phyloP scores from a whole-genome alignment of 2,113 vertebrate genomes.

The Chroicocephalus ridibundus region DNA sequence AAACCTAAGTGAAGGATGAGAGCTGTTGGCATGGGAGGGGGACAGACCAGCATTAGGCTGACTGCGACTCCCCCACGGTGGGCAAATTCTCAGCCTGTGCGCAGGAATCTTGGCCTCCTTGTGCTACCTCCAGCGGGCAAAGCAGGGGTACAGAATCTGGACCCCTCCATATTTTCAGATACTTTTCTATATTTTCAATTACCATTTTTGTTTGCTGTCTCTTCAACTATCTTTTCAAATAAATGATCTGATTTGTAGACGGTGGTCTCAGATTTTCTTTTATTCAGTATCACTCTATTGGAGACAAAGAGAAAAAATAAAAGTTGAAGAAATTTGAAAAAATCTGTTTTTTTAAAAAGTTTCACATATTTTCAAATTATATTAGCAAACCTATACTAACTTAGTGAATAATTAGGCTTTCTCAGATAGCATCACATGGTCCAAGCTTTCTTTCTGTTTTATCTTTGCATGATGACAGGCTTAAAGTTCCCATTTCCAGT shows the following conservation, averaged over 20 bases:
- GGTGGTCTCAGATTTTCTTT: background rate
- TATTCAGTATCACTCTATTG: background rate
- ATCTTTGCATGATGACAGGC: background rate
- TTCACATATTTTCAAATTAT: background rate
- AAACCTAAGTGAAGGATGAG: background rate
- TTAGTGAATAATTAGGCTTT: background rate
- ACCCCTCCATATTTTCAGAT: background rate
- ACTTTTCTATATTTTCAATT: background rate
- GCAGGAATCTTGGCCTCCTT: background rate
- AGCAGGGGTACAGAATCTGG: background rate
- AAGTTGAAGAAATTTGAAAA: background rate
- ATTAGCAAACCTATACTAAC: background rate
- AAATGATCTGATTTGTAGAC: background rate
- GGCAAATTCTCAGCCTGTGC: background rate
- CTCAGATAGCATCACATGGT: background rate
- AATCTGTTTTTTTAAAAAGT: background rate
- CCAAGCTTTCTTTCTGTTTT: background rate
- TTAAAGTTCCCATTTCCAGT: background rate
- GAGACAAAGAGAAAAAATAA: background rate
- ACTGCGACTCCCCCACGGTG: background rate
- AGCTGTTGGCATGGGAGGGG: background rate
- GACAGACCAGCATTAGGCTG: accelerated
- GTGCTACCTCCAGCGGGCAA: background rate
- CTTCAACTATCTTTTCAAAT: background rate
- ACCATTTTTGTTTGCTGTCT: background rate